These are phyloP conservation scores for Poicephalus meyeri DNA, from an alignment of 2,113 vertebrate genomes.

Conservation along the genomic window DNA sequence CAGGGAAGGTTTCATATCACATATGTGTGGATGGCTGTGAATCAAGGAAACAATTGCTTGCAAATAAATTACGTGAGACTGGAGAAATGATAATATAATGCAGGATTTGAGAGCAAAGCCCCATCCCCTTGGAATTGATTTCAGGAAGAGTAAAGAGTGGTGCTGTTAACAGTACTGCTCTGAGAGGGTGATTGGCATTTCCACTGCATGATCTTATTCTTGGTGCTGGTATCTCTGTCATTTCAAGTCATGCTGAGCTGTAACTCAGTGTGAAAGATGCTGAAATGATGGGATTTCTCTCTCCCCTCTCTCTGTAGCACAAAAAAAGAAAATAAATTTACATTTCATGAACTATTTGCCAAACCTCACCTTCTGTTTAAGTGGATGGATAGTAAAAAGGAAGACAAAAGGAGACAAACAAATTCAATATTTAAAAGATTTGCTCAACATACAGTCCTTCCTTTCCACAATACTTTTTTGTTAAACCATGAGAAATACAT, in stretches of 20 bases:
- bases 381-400: neutral
- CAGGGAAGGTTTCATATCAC: rapidly evolving
- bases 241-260: neutral
- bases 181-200: neutral
- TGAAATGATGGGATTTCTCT: neutral
- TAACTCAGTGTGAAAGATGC: neutral
- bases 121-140: neutral
- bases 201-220: neutral
- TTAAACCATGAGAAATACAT: neutral
- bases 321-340: neutral
- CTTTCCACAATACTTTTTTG: neutral
- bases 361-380: neutral
- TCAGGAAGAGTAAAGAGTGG: neutral
- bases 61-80: neutral
- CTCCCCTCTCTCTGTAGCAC: neutral
- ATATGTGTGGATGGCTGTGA: neutral
- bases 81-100: neutral
- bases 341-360: neutral
- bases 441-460: neutral
- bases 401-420: neutral
- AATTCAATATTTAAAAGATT: neutral
- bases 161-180: neutral
- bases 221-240: neutral
- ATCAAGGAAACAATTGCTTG: neutral
- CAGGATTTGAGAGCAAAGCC: neutral